Base-by-base conservation (phyloP, 1,140 invertebrate species). In the Cryptotermes secundus region DNA sequence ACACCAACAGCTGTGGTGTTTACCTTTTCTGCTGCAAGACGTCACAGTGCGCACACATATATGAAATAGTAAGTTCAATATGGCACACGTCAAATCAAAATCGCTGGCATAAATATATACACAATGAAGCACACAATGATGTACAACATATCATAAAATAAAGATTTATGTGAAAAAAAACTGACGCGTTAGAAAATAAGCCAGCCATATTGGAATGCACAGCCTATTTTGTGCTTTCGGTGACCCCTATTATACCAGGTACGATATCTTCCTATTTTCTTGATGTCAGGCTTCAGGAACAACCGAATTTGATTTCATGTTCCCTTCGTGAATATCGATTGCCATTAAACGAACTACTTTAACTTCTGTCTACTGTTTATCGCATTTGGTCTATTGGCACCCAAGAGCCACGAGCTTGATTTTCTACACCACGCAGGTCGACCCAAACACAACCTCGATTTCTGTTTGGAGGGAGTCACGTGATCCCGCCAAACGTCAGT, bases 201-300 rank as follows among this genome's bases (percentile, higher is more conserved):
- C n/a, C 81, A 45, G 81, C 81, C 81, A 82, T 82, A 45, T 82
- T 82, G 81, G 81, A 82, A 82, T 38, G 16, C 81, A 82, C 26
- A 82, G 81, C 81, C 81, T 82, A 81, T 81, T 81, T 81, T 38
- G 38, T 42, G 34, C 38, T 81, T 26, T 24, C 34, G 19, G n/a
- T 38, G 36, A 45, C 45, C 81, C 81, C 38, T 82, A 42, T 38
- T 38, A 45, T 26, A 82, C 24, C n/a, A n/a, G 16, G 42, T 45
- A 9, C 16, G n/a, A 34, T 45, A 22, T 31, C 31, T 45, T 45
- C 1, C 10, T 82, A 45, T 19, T 19, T 31, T 45, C 24, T 24
- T 34, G 31, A n/a, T 45, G 45, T n/a, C 45, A 42, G 31, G 36
- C 45, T n/a, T 45, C 38, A 82, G 24, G 45, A 14, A n/a, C 16